phyloP scores from a whole-genome alignment of 2,888 invertebrate species.

The Adelphocoris suturalis region DNA sequence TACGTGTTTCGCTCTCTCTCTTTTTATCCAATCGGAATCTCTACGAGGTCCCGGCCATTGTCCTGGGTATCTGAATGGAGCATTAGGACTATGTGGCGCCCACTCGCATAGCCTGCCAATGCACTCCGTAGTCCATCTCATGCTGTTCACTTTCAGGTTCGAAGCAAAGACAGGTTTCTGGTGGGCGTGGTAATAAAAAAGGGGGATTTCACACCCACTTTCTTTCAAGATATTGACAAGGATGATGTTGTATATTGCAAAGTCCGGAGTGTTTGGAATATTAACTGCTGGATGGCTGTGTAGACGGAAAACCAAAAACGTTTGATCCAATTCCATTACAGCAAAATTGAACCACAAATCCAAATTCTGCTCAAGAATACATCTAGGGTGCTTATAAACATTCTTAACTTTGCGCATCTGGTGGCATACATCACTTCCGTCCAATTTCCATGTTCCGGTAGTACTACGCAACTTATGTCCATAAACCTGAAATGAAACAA shows the following conservation, averaged over 20 bases:
- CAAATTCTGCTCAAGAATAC: background rate
- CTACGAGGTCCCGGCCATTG: too few relatives aligned
- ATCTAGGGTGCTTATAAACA: background rate
- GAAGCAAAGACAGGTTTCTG: background rate
- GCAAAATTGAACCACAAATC: background rate
- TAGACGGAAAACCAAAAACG: slow-evolving; percentile 2
- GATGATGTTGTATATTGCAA: background rate
- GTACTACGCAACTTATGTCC: background rate
- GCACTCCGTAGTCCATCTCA: background rate
- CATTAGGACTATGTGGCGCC: background rate
- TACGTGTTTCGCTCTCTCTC: background rate
- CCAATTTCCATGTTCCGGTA: background rate
- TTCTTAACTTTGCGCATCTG: background rate
- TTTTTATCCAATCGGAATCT: too few relatives aligned
- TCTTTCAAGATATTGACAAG: background rate
- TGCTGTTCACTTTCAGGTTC: background rate
- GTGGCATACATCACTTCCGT: background rate
- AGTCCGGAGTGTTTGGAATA: background rate
- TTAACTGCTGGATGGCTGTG: background rate
- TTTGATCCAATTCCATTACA: background rate
- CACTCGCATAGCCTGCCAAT: background rate
- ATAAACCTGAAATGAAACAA: background rate
- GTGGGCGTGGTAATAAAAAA: background rate
- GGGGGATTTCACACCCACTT: background rate
- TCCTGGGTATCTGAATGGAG: background rate